Evolutionary conservation across 1,140 invertebrate genomes (phyloP), one percentile per base, ranked within the genome.

Genomic region (Calosoma granatense): DNA sequence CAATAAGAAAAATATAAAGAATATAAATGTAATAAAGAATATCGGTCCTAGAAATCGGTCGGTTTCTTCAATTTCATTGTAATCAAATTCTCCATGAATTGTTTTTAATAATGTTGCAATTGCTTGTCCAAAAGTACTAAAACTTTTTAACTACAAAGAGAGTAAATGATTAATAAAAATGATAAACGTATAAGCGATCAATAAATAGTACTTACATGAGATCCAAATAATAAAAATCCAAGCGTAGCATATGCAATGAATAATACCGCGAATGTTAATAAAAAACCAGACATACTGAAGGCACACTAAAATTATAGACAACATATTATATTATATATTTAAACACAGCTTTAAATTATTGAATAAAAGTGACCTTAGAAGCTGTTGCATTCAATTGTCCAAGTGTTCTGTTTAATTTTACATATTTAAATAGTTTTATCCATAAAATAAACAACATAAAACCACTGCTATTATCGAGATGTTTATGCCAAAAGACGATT

Each of bases 41-140:
- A 89, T 79, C 3, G 88, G 88, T 15, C 87, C 88, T 22, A 90
- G 70, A 22, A 88, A 67, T 36, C 83, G 72, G 72, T 89, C 85
- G 1, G 86, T 85, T 26, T 76, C 69, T 68, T 88, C 82, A 12
- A 91, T 79, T 26, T 80, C 78, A 54, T 78, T 72, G 67, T 88
- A 91, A 68, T 91, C 79, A 71, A 90, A 90, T 68, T 91, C 87
- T 15, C 88, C 88, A 30, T 90, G 72, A 70, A 90, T 86, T 61
- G 85, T 84, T 51, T 87, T 76, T 53, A 90, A 78, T 58, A 91
- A 73, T 12, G 88, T 87, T 65, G 89, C 83, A 60, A 84, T 76
- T 0, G 85, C 74, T 12, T 74, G 70, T 22, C 74, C 66, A 66
- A 88, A 83, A 56, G 72, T 79, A 20, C 76, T 77, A 73, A 85